phyloP scores from a whole-genome alignment of 1,140 invertebrate species.

The Camponotus vicinus region DNA sequence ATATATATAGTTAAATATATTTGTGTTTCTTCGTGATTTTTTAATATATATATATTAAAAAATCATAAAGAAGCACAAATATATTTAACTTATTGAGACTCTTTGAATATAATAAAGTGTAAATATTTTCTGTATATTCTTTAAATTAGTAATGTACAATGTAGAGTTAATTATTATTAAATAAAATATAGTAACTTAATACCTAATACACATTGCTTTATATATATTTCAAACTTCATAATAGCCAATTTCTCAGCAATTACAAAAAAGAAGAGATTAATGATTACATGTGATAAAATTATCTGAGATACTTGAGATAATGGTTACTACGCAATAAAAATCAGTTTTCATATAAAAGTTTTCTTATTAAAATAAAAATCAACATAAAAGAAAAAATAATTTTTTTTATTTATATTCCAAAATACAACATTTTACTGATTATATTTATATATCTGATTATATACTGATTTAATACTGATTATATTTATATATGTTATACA shows the following conservation, averaged over 20 bases:
- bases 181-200: not conserved
- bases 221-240: constrained; percentile 6
- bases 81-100: constrained; percentile 6
- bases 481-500: too few relatives aligned
- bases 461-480: too few relatives aligned
- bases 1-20: too few relatives aligned
- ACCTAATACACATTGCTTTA: not conserved
- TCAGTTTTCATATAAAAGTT: constrained; percentile 9
- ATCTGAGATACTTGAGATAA: not conserved
- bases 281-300: constrained; percentile 9
- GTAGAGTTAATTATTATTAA: not conserved
- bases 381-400: not conserved
- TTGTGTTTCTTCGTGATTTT: too few relatives aligned
- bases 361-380: not conserved
- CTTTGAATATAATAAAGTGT: not conserved
- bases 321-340: constrained; percentile 1
- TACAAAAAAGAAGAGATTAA: not conserved
- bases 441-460: not conserved
- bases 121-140: not conserved
- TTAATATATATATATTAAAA: not conserved
- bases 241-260: not conserved
- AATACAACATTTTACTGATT: constrained; percentile 28
- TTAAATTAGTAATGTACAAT: not conserved
- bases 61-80: not conserved
- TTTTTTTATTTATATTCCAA: not conserved